Evolutionary conservation across 2,797 vertebrate species (phyloP).

Genomic region (Tenualosa ilisha): DNA sequence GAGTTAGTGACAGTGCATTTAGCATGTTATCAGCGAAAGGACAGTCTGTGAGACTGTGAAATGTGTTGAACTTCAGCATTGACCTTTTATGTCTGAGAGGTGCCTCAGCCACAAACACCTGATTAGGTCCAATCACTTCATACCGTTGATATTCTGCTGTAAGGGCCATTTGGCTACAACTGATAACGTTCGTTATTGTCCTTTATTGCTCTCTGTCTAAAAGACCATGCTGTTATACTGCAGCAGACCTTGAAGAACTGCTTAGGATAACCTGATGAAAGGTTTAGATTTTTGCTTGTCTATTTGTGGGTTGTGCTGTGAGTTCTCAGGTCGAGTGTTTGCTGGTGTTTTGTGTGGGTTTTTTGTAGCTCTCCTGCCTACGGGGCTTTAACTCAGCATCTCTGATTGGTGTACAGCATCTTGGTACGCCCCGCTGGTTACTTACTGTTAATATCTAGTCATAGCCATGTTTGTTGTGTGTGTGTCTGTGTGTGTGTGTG

Average conservation of each 20-base stretch:
- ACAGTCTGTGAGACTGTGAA: background rate
- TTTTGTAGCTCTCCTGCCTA: background rate
- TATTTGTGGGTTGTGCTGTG: background rate
- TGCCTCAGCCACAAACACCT: background rate
- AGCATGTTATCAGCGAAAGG: background rate
- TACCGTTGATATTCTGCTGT: background rate
- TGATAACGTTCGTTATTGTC: background rate
- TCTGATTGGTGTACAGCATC: conserved; percentile 5
- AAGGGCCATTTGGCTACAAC: background rate
- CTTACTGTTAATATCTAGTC: too few relatives aligned
- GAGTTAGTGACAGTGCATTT: background rate
- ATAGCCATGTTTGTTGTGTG: background rate
- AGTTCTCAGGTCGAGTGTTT: background rate
- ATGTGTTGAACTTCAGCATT: background rate
- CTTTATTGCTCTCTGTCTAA: background rate
- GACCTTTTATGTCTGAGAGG: background rate
- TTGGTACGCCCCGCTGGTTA: background rate
- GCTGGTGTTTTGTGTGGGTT: background rate
- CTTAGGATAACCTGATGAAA: background rate
- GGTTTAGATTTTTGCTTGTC: background rate
- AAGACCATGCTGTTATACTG: background rate
- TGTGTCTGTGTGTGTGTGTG: background rate
- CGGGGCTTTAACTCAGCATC: background rate
- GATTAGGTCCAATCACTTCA: background rate
- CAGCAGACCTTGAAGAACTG: background rate